These are phyloP conservation scores for Mongoloraphidia duomilia DNA, from an alignment of 2,888 invertebrate species.

Conservation along the genomic window DNA sequence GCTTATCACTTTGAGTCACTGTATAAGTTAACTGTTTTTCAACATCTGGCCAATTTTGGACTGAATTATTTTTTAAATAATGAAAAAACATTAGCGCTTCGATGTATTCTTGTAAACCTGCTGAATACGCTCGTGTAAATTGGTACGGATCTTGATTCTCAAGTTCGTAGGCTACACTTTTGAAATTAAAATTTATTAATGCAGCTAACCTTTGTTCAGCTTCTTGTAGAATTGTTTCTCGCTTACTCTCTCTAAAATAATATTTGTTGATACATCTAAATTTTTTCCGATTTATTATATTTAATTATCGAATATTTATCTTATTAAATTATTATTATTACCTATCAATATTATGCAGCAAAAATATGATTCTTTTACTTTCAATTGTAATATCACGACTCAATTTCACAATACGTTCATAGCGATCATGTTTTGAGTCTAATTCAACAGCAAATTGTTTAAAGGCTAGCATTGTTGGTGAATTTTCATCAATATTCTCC, in stretches of 20 bases:
- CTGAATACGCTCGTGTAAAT: conserved; percentile 49
- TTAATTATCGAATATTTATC: neutral
- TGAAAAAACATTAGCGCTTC: conserved; percentile 72
- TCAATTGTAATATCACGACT: conserved; percentile 78
- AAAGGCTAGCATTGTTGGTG: conserved; percentile 44
- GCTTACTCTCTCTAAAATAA: conserved; percentile 36
- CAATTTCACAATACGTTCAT: conserved; percentile 68
- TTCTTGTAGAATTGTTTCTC: conserved; percentile 37
- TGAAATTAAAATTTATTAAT: conserved; percentile 43
- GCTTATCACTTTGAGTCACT: conserved; percentile 11
- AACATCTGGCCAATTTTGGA: conserved; percentile 45
- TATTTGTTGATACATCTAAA: neutral
- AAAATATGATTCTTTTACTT: conserved; percentile 78
- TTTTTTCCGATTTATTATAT: conserved; percentile 1
- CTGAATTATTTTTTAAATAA: conserved; percentile 41
- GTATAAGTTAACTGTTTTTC: conserved; percentile 37
- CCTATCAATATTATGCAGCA: conserved; percentile 56
- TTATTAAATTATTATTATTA: neutral
- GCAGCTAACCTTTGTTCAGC: conserved; percentile 52
- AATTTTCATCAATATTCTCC: conserved; percentile 33
- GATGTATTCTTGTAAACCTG: conserved; percentile 65
- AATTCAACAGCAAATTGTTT: conserved; percentile 47
- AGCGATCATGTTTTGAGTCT: conserved; percentile 66
- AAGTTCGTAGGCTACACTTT: conserved; percentile 58
- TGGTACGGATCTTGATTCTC: conserved; percentile 54